phyloP scores from a whole-genome alignment of 1,140 invertebrate species.

The Araneus ventricosus region DNA sequence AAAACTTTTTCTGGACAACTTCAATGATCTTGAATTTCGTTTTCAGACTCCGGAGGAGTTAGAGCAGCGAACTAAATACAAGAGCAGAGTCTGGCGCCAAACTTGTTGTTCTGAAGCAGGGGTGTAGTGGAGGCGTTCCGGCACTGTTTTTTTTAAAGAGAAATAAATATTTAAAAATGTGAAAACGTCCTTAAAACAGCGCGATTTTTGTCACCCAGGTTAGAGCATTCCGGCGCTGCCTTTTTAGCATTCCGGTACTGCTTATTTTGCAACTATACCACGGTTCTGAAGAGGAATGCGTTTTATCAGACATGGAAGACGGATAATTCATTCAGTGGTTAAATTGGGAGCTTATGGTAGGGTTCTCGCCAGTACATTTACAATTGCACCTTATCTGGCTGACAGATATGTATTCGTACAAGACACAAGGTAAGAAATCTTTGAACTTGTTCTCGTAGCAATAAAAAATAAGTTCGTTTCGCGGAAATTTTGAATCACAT shows the following conservation, averaged over 20 bases:
- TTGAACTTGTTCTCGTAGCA: neutral
- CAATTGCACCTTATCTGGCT: conserved; percentile 77
- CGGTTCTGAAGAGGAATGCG: conserved; percentile 79
- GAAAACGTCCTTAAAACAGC: too few species aligned
- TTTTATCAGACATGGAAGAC: conserved; percentile 80
- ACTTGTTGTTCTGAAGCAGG: conserved; percentile 82
- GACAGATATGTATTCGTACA: neutral
- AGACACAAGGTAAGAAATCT: neutral
- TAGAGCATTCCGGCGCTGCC: too few species aligned
- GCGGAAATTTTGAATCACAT: neutral
- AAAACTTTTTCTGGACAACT: neutral
- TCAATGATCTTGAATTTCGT: neutral
- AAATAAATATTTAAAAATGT: too few species aligned
- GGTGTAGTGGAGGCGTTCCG: too few species aligned
- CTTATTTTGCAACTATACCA: too few species aligned
- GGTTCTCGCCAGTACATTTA: conserved; percentile 81
- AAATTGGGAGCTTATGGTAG: conserved; percentile 83
- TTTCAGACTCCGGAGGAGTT: neutral
- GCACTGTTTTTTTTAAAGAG: too few species aligned
- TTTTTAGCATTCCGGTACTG: too few species aligned
- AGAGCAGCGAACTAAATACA: neutral
- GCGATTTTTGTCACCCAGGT: too few species aligned
- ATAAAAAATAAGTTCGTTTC: neutral
- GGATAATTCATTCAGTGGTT: conserved; percentile 81
- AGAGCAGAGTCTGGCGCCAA: conserved; percentile 80